Base-by-base conservation (phyloP, 2,888 invertebrate genomes). In the Noctua comes region DNA sequence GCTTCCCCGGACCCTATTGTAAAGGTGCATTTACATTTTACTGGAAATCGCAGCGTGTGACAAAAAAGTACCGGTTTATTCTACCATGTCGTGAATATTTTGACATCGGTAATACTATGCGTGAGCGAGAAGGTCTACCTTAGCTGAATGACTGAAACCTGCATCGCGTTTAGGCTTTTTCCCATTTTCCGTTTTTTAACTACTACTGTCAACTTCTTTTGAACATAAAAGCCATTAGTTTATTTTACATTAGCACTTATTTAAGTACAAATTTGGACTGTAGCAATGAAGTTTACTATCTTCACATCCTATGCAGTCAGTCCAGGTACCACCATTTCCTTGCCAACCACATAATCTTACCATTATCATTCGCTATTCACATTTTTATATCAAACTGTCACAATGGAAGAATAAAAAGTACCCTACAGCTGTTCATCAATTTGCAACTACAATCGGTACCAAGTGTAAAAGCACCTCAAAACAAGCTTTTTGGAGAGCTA, bases 391-490 rank as follows among this genome's bases (percentile, higher is more conserved):
- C 31, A 62, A 62, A 3, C 16, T 31, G 18, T n/a, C n/a, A n/a
- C n/a, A n/a, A 18, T 8, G 7, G 18, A 18, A 31, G 18, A 40
- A 13, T 18, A 0, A 16, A 74, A 57, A 27, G 21, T n/a, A 2
- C 2, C 18, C 2, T 13, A 13, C 24, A 54, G 43, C 21, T 40
- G 11, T 1, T n/a, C 36, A n/a, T 59, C 18, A 3, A 18, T 74
- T 43, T 24, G n/a, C 16, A 62, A 54, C 36, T 21, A 36, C 31
- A 72, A 51, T 57, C 2, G n/a, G 13, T 11, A 13, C 21, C 31
- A 78, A 81, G 82, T 81, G 79, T 89, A 77, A 75, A 80, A 57
- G 48, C 36, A 62, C 70, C 70, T 31, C 48, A 76, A 84, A 48
- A 77, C 43, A 79, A 87, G 74, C 62, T 77, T 77, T 81, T 78